Evolutionary conservation across 2,888 invertebrate species (phyloP), one percentile per base, ranked within the genome.

Genomic region (Sericinus montela): DNA sequence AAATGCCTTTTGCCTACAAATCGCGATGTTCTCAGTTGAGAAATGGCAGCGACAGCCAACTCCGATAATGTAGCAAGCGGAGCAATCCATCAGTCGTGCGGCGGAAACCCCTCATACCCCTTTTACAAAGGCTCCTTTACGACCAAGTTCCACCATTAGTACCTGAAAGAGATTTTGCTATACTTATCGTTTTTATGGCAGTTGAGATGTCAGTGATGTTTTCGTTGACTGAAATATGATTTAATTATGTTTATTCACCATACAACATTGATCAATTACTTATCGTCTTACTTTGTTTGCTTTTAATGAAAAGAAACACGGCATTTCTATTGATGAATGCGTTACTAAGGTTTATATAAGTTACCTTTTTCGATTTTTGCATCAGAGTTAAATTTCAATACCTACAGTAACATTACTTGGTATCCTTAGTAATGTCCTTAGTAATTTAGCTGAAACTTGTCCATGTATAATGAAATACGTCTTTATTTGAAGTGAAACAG

Each of bases 41-140:
- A 79, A 80, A 80, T 80, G 65, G 72, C 69, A 54, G 63, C 45
- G 65, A 60, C 66, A 67, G 63, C 67, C 66, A 64, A 63, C 65
- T 59, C 74, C 72, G 79, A 78, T 81, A 81, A 80, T 78, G 75
- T 74, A 71, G 69, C 64, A 60, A 65, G 68, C 67, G 58, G 66
- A 66, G 70, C 72, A 68, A 80, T 77, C 75, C 72, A 70, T 71
- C 74, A 72, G 69, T 45, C 59, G 60, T 47, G 56, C 60, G 60
- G 56, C 63, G 67, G 60, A 55, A 56, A 52, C 55, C 52, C 60
- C 57, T 51, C 58, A 54, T 57, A 56, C 48, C 55, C 57, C 57
- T 56, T 51, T 38, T 11, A 41, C 45, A 59, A 64, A 55, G 59
- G 59, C 60, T 55, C 52, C 48, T 58, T 59, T 62, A 55, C 59